phyloP scores from a whole-genome alignment of 2,888 invertebrate species.

The Thecophora atra region DNA sequence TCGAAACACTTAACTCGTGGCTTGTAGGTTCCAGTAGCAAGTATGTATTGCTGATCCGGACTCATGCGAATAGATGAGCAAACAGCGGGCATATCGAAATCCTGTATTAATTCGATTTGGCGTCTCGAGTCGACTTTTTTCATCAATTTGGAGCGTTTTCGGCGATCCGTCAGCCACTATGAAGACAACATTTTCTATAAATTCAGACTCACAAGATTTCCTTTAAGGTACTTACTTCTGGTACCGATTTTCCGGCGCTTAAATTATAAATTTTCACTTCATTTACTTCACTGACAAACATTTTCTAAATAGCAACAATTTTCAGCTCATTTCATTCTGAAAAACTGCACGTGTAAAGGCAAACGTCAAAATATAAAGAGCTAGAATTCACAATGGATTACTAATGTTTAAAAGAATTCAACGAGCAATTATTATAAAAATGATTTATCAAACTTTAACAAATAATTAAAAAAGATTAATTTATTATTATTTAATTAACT shows the following conservation, averaged over 20 bases:
- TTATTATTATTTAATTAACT: no score
- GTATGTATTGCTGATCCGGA: conserved; percentile 89
- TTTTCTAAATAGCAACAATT: conserved; percentile 61
- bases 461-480: no score
- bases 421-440: no score
- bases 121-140: conserved; percentile 90
- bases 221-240: conserved; percentile 78
- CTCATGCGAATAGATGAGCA: conserved; percentile 86
- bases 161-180: conserved; percentile 88
- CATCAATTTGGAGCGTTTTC: conserved; percentile 81
- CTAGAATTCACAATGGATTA: no score
- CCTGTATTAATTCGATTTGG: conserved; percentile 96
- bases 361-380: no score
- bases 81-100: conserved; percentile 98
- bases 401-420: no score
- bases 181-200: conserved; percentile 8
- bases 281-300: conserved; percentile 94
- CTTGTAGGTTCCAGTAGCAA: conserved; percentile 95
- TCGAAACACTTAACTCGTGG: conserved; percentile 96
- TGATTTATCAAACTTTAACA: no score
- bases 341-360: no score
- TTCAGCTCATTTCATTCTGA: no score
- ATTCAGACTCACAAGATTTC: background rate
- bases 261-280: conserved; percentile 98
- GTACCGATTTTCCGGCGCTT: conserved; percentile 94